Evolutionary conservation across 2,113 vertebrate species (phyloP).

Genomic region (Nicator chloris): DNA sequence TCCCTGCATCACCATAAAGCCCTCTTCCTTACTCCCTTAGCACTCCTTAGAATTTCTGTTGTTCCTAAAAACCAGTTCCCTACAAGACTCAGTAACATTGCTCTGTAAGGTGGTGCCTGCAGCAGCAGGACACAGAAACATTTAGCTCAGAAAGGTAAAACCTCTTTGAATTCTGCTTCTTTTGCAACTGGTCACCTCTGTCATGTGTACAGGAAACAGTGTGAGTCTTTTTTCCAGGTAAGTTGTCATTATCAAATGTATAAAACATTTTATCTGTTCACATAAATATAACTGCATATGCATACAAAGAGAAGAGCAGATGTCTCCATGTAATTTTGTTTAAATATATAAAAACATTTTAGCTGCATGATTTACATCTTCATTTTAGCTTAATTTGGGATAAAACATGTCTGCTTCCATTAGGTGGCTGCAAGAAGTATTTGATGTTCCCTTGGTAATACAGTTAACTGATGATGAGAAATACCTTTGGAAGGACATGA

Average conservation of each 20-base stretch:
- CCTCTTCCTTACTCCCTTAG: background rate
- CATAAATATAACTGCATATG: background rate
- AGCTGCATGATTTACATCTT: background rate
- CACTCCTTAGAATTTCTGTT: background rate
- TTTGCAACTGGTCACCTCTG: background rate
- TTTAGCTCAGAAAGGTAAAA: background rate
- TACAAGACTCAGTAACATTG: background rate
- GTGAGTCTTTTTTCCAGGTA: background rate
- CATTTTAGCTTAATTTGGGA: background rate
- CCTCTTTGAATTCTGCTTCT: background rate
- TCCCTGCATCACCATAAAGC: background rate
- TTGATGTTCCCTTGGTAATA: slow-evolving; percentile 90
- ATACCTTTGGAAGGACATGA: slow-evolving; percentile 97
- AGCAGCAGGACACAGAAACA: background rate
- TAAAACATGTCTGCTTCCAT: background rate
- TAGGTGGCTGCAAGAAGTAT: slow-evolving; percentile 96
- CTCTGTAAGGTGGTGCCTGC: background rate
- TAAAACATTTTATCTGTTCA: background rate
- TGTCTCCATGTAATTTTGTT: background rate
- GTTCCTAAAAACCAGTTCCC: background rate
- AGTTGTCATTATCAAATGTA: background rate
- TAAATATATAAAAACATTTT: background rate
- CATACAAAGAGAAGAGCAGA: background rate
- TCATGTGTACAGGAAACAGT: background rate
- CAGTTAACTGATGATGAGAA: slow-evolving; percentile 98